Conservation (phyloP, 2,797 vertebrate genomes). For the Eulemur coronatus region DNA sequence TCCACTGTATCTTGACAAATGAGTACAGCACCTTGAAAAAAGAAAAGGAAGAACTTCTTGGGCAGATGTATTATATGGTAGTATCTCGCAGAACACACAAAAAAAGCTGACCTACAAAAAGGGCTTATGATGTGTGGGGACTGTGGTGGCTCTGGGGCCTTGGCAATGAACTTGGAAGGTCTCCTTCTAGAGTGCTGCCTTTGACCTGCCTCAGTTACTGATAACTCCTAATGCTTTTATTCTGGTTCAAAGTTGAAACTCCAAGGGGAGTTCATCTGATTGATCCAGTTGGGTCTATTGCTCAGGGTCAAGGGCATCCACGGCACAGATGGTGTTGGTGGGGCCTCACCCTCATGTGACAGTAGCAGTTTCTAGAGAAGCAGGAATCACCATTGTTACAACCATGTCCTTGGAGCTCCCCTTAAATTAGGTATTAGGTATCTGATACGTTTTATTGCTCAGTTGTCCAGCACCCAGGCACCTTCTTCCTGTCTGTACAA, state of each 20-base stretch:
- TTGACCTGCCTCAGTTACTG: background rate
- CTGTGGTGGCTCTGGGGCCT: accelerated
- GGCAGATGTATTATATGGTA: background rate
- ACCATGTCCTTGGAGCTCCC: background rate
- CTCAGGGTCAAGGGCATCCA: too few species aligned
- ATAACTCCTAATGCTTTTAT: background rate
- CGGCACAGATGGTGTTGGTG: background rate
- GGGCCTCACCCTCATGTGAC: background rate
- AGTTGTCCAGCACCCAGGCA: background rate
- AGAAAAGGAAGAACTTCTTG: background rate
- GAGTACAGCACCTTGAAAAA: background rate
- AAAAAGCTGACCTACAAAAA: background rate
- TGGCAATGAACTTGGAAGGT: too few species aligned
- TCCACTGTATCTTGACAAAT: background rate
- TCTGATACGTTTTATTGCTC: background rate
- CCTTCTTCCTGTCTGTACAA: background rate
- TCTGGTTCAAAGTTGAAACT: background rate
- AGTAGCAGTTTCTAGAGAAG: background rate
- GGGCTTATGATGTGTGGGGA: background rate
- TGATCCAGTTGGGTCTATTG: background rate
- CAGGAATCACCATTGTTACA: background rate
- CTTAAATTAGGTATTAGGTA: background rate
- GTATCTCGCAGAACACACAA: background rate
- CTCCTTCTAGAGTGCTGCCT: background rate
- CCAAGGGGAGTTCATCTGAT: background rate